Evolutionary conservation across 2,797 vertebrate species (phyloP), one percentile per base, ranked within the genome.

Genomic region (Clarias pachynema): DNA sequence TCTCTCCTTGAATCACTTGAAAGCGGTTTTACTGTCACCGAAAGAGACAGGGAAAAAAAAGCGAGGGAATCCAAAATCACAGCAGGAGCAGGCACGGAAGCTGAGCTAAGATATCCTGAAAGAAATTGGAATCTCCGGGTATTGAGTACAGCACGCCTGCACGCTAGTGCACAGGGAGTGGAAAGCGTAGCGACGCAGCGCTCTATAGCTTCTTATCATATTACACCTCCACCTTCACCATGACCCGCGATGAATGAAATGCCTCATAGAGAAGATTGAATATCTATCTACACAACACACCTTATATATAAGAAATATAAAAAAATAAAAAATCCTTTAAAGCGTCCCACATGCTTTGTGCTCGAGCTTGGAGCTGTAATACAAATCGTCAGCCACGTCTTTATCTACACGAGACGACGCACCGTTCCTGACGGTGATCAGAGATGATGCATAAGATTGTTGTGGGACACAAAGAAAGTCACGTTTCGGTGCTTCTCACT

Each of bases 71-170:
- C 82, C 87, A 60, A 88, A 90, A 86, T 88, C 89, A 87, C 89
- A 90, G 89, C 86, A n/a, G 84, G 89, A 75, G 88, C 31, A 70
- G 44, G 81, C 68, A 24, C 49, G 26, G 87, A 89, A 89, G 87
- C 89, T 87, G 86, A 89, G 88, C 87, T 79, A 86, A 90, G 89
- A 90, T 89, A 89, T 89, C 87, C 90, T 85, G 78, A 92, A 88
- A 87, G 89, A 92, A 92, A 92, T 88, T 91, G 91, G 82, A 90
- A 92, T 89, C 84, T 87, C 86, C 65, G 68, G 86, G 86, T 86
- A 88, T 74, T 72, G 83, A 84, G 66, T 40, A 81, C 1, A 63
- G 70, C 29, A 22, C n/a, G 49, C 80, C 34, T 56, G 77, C 86
- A 80, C 68, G 70, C 60, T 70, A 82, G 85, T 5, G 85, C 53